Conservation (phyloP, 1,140 invertebrate genomes). For the Drosophila pachea region DNA sequence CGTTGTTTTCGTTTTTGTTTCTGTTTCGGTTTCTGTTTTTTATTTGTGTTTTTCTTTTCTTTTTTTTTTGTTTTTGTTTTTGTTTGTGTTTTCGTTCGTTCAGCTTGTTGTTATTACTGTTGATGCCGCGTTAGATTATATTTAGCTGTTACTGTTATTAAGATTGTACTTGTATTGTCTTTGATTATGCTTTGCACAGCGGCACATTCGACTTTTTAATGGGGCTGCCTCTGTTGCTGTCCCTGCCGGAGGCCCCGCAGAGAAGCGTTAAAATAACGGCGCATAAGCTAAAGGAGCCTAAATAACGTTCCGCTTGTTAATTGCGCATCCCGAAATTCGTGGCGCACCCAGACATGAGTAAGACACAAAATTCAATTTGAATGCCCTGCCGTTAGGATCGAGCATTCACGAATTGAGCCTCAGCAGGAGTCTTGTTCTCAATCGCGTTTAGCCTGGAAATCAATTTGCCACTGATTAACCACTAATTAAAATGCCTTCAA, state of each 20-base stretch:
- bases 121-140: slow-evolving; percentile 14
- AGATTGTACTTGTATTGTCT: slow-evolving; percentile 3
- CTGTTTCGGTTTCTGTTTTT: background rate
- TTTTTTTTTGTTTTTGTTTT: background rate
- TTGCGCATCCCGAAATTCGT: background rate
- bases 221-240: slow-evolving; percentile 7
- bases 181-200: slow-evolving; percentile 7
- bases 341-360: background rate
- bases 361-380: background rate
- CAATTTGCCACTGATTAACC: slow-evolving; percentile 35
- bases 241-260: no score
- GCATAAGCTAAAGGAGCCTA: slow-evolving; percentile 5
- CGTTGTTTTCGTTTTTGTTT: slow-evolving; percentile 7
- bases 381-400: background rate
- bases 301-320: slow-evolving; percentile 1
- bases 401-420: background rate
- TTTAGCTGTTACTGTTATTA: slow-evolving; percentile 19
- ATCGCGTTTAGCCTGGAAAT: slow-evolving; percentile 19
- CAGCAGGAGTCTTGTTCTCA: background rate
- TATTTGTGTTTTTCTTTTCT: no score
- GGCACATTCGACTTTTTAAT: slow-evolving; percentile 2
- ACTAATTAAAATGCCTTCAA: slow-evolving; percentile 38
- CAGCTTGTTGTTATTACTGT: slow-evolving; percentile 3
- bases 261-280: background rate
- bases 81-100: background rate